Conservation (phyloP, 1,140 invertebrate species). For the Drosophila lowei region DNA sequence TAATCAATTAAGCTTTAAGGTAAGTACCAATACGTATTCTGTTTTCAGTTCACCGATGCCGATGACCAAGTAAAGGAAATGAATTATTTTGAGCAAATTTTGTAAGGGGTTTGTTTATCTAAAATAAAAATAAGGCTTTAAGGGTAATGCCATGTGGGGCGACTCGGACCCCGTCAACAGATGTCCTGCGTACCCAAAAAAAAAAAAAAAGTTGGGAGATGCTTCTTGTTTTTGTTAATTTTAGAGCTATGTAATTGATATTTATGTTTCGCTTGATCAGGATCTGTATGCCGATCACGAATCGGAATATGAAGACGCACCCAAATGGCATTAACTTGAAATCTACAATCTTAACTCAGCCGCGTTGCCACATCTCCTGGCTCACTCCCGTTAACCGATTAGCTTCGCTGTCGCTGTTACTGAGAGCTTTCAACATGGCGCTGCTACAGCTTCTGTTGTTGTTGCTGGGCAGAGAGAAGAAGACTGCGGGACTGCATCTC, state of each 20-base stretch:
- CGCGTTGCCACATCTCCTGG: conserved; percentile 40
- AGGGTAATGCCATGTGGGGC: too few relatives aligned
- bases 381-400: conserved; percentile 9
- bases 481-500: conserved; percentile 77
- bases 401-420: conserved; percentile 49
- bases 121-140: conserved; percentile 20
- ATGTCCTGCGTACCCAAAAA: conserved; percentile 38
- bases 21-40: conserved; percentile 60
- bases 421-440: conserved; percentile 56
- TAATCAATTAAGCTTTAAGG: conserved; percentile 37
- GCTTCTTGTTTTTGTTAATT: conserved; percentile 1
- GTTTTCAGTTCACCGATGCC: conserved; percentile 33
- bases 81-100: conserved; percentile 73
- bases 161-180: too few relatives aligned
- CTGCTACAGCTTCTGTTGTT: conserved; percentile 24
- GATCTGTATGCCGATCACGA: too few relatives aligned
- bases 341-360: background rate
- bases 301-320: too few relatives aligned
- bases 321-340: too few relatives aligned
- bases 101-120: conserved; percentile 41
- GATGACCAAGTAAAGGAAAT: conserved; percentile 50
- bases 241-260: background rate
- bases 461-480: conserved; percentile 65
- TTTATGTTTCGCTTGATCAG: too few relatives aligned
- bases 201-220: conserved; percentile 18